These are phyloP conservation scores for Poecile montanus DNA, from an alignment of 2,797 vertebrate species.

Conservation along the genomic window DNA sequence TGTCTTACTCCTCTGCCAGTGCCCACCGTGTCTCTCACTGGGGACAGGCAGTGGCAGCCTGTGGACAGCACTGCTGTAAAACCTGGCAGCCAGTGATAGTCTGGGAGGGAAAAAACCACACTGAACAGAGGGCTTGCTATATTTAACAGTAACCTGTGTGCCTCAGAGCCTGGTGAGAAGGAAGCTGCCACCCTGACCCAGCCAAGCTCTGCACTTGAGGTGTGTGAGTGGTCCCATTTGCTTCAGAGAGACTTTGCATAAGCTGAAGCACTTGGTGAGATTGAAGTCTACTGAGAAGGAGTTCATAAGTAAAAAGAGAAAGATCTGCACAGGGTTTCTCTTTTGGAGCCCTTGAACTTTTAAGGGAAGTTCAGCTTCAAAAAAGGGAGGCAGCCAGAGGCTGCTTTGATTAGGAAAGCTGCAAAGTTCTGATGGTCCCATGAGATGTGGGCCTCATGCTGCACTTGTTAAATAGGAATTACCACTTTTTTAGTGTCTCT, in stretches of 20 bases:
- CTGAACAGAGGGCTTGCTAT: background rate
- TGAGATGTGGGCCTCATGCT: background rate
- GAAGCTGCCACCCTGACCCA: conserved; percentile 29
- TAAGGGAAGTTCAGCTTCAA: conserved; percentile 25
- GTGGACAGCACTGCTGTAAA: background rate
- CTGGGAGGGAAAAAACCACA: background rate
- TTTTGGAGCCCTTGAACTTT: conserved; percentile 29
- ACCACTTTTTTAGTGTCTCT: background rate
- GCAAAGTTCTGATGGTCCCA: background rate
- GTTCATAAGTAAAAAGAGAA: conserved; percentile 33
- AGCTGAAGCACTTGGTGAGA: conserved; percentile 32
- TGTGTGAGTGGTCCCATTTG: background rate
- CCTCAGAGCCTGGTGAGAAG: conserved; percentile 14
- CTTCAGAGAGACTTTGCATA: conserved; percentile 46
- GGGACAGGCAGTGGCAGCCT: background rate
- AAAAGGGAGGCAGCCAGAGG: background rate
- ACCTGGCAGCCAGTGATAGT: background rate
- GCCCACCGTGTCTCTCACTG: background rate
- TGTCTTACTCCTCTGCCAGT: background rate
- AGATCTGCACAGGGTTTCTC: background rate
- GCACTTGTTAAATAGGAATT: background rate
- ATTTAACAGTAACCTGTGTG: background rate
- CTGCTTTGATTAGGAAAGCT: conserved; percentile 45
- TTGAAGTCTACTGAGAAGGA: conserved; percentile 35
- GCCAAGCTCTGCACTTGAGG: background rate